Base-by-base conservation (phyloP, 2,797 vertebrate genomes). In the Lagocephalus sceleratus region DNA sequence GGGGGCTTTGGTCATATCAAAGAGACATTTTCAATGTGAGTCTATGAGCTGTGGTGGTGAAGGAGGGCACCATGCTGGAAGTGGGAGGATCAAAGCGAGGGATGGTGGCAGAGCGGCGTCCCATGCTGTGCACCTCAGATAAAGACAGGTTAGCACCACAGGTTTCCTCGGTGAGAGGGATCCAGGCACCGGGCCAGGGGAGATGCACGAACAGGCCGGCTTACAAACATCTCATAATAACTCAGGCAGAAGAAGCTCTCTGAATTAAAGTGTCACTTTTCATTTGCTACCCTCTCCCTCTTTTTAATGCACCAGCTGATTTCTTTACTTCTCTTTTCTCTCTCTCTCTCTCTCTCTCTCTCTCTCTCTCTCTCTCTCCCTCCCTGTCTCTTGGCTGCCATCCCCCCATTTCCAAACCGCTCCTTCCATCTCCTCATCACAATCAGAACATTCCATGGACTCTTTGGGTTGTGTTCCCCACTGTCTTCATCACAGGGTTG, bases 211-310 rank as follows among this genome's bases (percentile, higher is more conserved):
- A 85, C 88, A 87, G 84, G 80, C 85, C 85, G 83, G 89, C 88
- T 90, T 90, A 90, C 88, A 89, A 90, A 91, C 89, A 88, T 90
- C 86, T 89, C 87, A 89, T 89, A 88, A 90, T 89, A 91, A 89
- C 85, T 90, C 85, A 86, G 83, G 80, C 87, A 88, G 87, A 88
- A 86, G 88, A 89, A 87, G 78, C 88, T 80, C 77, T 83, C 87
- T 72, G 85, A 91, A 92, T 91, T 91, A 88, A 91, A 92, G 84
- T 92, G 90, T 92, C 91, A 91, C 89, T 90, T 90, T 87, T 91
- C 88, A 91, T 92, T 92, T 89, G 84, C 85, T 81, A 84, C 83
- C 71, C 83, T 84, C 87, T 92, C 86, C 80, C 65, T 90, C 88
- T 88, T 84, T 82, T 81, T 78, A 80, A 72, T 76, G 83, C 68